Conservation (phyloP, 2,113 vertebrate species). For the Stomatorhinus ivindoensis region DNA sequence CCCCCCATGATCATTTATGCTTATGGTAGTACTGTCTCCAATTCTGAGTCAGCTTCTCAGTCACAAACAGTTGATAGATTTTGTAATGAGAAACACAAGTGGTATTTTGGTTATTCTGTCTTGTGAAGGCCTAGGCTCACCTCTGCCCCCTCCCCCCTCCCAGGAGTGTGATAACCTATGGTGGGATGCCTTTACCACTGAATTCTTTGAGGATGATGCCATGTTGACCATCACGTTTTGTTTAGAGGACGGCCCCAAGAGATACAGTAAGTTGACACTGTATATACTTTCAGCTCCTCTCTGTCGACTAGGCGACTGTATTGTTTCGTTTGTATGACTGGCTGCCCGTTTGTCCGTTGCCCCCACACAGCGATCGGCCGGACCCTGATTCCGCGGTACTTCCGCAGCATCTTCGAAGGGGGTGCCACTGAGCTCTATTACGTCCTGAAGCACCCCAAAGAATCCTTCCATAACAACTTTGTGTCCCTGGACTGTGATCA, state of each 20-base stretch:
- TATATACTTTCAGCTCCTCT: background rate
- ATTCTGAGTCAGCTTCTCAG: background rate
- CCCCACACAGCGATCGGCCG: slow-evolving; percentile 80
- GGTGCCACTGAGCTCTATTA: slow-evolving; percentile 96
- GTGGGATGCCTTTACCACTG: slow-evolving; percentile 98
- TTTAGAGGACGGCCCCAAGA: slow-evolving; percentile 97
- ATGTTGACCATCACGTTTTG: slow-evolving; percentile 98
- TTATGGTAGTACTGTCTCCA: background rate
- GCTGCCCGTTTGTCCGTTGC: background rate
- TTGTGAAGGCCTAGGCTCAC: background rate
- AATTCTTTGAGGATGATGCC: slow-evolving; percentile 98
- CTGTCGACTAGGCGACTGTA: background rate
- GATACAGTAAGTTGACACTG: slow-evolving; percentile 77
- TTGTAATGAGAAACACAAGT: background rate
- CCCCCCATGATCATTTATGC: background rate
- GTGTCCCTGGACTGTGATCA: slow-evolving; percentile 96
- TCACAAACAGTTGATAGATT: background rate
- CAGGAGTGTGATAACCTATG: slow-evolving; percentile 98
- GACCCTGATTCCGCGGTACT: slow-evolving; percentile 96
- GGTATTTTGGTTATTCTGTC: background rate
- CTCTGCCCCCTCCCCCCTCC: background rate
- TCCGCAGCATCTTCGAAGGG: slow-evolving; percentile 96
- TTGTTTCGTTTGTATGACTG: background rate
- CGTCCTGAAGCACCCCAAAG: slow-evolving; percentile 95
- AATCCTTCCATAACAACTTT: slow-evolving; percentile 96